Base-by-base conservation (phyloP, 2,113 vertebrate species). In the Pterocles orientalis region DNA sequence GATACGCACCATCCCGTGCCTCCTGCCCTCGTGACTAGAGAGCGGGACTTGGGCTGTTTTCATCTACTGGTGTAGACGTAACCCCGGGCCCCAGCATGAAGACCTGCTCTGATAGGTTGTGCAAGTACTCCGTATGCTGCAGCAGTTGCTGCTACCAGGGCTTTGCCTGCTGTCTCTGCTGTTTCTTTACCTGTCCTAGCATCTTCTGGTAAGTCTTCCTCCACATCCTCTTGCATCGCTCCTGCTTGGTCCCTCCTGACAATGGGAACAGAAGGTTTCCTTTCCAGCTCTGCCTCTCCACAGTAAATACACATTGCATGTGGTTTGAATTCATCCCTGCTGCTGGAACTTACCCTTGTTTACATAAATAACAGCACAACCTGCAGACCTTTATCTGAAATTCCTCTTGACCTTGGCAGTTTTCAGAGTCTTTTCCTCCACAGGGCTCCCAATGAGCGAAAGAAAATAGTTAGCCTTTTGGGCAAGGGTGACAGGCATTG, bases 371-470 rank as follows among this genome's bases (percentile, higher is more conserved):
- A 33, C 69, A 75, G 26, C 58, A 58, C 69, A 94, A 53, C 25
- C n/a, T 82, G 41, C 41, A 84, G 93, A 84, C 12, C 28, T 86
- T 78, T 41, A 36, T 73, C 60, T 93, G 54, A 76, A 88, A 76
- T 87, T 90, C 72, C 43, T 88, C 92, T 91, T 81, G 62, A 94
- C 76, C 79, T 79, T 95, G 76, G 45, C 65, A 56, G n/a, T 90
- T 94, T 90, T 73, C 75, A 90, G 39, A 81, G 23, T 62, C 36
- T 77, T 93, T 94, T 76, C 39, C 75, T 61, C 56, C 45, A 19
- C 47, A 39, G 65, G n/a, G 43, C 9, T 90, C 39, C 61, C 57
- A 53, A 2, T n/a, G 36, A 95, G 57, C 45, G 1, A 2, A 93
- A 84, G n/a, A 58, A 93, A 83, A 82, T 9, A 43, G 18, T 34